Conservation (phyloP, 2,113 vertebrate species). For the Chionis minor region DNA sequence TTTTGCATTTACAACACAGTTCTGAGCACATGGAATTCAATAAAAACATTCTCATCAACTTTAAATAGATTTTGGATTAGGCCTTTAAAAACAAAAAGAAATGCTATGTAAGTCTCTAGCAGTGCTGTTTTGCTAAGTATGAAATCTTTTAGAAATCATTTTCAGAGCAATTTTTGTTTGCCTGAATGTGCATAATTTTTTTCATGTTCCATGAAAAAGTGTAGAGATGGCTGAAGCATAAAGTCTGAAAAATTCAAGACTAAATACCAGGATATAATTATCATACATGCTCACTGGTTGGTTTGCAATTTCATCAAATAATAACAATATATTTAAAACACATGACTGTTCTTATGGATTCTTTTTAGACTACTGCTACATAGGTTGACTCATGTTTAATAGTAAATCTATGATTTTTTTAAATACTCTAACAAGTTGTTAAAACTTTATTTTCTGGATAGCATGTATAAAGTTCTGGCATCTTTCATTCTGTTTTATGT, state of each 20-base stretch:
- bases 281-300: background rate
- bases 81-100: conserved; percentile 18
- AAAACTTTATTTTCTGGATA: background rate
- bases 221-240: background rate
- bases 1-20: background rate
- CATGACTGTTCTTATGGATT: background rate
- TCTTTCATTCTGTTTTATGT: background rate
- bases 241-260: background rate
- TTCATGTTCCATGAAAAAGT: background rate
- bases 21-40: background rate
- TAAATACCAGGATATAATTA: background rate
- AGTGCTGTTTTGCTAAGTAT: background rate
- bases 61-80: conserved; percentile 24
- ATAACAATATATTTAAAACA: background rate
- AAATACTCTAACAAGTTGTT: background rate
- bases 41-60: background rate
- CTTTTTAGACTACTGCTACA: background rate
- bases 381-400: background rate
- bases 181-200: background rate
- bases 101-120: background rate
- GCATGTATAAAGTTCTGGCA: background rate
- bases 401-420: background rate
- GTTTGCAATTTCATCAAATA: background rate
- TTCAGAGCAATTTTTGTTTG: background rate
- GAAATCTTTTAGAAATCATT: background rate